Base-by-base conservation (phyloP, 2,888 invertebrate genomes). In the Lumbricus terrestris region DNA sequence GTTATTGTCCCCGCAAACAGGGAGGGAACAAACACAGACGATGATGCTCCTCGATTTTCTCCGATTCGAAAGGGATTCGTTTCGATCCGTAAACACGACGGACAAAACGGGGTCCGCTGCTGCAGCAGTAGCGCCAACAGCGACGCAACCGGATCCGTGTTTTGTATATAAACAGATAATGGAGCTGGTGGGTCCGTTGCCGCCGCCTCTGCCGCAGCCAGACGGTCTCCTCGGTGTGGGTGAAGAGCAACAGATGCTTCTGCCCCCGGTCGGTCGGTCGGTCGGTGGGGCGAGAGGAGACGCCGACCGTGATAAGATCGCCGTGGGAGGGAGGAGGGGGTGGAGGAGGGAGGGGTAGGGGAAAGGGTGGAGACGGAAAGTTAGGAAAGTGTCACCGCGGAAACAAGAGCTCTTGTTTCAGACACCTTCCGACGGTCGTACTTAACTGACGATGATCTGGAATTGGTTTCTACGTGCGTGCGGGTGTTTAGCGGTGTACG, bases 121-220 rank as follows among this genome's bases (percentile, higher is more conserved):
- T 3, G 34, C 33, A 3, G 3, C 34, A 3, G 83, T 18, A 83
- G 34, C 34, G 34, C 33, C 83, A 35, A 35, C 83, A 35, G 35
- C 83, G 33, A 34, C 83, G 83, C 33, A 34, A 83, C 83, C n/a
- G 18, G 13, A 83, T 83, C 83, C 34, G 18, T 83, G 83, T 83
- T 83, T 83, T 83, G 83, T 83, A 83, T 83, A 83, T 83, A 83
- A 83, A 83, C 83, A 83, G 83, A 83, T 83, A 83, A 83, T 83
- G 83, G 34, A 47, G 47, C 54, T 29, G 11, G 54, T 2, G 4
- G 8, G 4, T 6, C 83, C 3, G 33, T 20, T 33, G 83, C 34
- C 6, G 83, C 35, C 29, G 20, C 34, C 18, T 29, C 82, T 4
- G n/a, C 82, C 4, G 82, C n/a, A 82, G 83, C 35, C 83, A 35